Evolutionary conservation across 1,140 invertebrate genomes (phyloP).

Genomic region (Drosophila rhopaloa): DNA sequence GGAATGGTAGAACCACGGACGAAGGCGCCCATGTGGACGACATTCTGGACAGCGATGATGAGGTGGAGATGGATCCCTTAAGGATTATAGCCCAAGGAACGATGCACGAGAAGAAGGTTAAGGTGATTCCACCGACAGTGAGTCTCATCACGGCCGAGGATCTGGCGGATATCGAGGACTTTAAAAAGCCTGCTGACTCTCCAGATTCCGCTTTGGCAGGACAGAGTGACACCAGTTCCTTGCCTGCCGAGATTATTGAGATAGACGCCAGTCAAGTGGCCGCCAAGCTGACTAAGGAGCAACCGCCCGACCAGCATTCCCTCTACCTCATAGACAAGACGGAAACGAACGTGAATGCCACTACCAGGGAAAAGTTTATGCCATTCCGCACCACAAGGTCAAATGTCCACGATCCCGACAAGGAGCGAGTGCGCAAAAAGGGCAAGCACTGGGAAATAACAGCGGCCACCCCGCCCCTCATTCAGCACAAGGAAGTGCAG

Average conservation of each 20-base stretch:
- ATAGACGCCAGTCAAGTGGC: conserved; percentile 53
- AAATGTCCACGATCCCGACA: conserved; percentile 87
- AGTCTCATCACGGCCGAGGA: conserved; percentile 87
- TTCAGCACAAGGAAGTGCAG: conserved; percentile 71
- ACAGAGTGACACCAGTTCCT: conserved; percentile 39
- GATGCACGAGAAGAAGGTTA: conserved; percentile 87
- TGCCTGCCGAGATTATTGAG: conserved; percentile 57
- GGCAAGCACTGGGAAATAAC: conserved; percentile 89
- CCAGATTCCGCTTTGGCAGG: conserved; percentile 45
- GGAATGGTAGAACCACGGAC: conserved; percentile 86
- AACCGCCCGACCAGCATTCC: conserved; percentile 85
- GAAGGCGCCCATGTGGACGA: conserved; percentile 60
- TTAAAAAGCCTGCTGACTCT: conserved; percentile 62
- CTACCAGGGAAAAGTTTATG: conserved; percentile 86
- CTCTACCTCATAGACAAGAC: conserved; percentile 87
- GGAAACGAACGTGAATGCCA: conserved; percentile 84
- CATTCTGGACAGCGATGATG: conserved; percentile 88
- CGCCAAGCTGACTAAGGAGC: conserved; percentile 6
- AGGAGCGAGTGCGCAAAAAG: conserved; percentile 87
- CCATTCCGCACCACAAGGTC: conserved; percentile 88
- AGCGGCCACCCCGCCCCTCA: conserved; percentile 88
- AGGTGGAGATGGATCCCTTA: conserved; percentile 88
- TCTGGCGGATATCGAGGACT: conserved; percentile 86
- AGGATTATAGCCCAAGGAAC: conserved; percentile 88
- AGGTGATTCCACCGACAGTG: conserved; percentile 85